Percentiles rank a stretch among this genome's conserved stretches.
These are phyloP conservation scores for Torymus aiolomorphi DNA, from an alignment of 2,888 invertebrate species.

Conservation along the genomic window DNA sequence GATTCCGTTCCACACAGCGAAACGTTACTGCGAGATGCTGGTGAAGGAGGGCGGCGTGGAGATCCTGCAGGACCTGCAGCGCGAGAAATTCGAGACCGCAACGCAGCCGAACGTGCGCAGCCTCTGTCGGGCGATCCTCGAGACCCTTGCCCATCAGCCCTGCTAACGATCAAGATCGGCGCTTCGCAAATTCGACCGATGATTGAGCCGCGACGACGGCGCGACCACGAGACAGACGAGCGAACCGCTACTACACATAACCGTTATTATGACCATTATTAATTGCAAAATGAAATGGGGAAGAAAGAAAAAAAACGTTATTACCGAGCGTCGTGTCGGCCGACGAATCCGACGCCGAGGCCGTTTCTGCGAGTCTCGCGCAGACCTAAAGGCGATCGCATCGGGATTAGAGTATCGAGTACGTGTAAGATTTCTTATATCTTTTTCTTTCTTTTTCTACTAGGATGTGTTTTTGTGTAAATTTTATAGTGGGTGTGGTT, in stretches of 20 bases:
- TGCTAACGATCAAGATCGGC: slow-evolving; percentile 64
- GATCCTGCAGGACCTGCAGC: slow-evolving; percentile 75
- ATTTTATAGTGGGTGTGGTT: too few relatives aligned
- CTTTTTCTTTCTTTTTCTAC: too few relatives aligned
- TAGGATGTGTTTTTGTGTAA: too few relatives aligned
- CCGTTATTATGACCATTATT: too few relatives aligned
- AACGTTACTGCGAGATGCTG: slow-evolving; percentile 82
- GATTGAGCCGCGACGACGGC: slow-evolving; percentile 21
- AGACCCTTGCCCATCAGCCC: slow-evolving; percentile 70
- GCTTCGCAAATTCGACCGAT: slow-evolving; percentile 5
- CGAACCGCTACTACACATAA: too few relatives aligned
- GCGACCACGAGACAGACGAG: background rate
- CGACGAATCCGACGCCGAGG: too few relatives aligned
- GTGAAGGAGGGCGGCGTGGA: slow-evolving; percentile 79
- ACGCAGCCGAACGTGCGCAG: slow-evolving; percentile 71
- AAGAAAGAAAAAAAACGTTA: background rate
- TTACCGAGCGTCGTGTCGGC: too few relatives aligned
- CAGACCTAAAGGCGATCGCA: too few relatives aligned
- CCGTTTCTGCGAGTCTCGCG: too few relatives aligned
- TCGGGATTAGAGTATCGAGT: too few relatives aligned
- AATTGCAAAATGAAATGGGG: background rate
- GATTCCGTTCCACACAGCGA: slow-evolving; percentile 74
- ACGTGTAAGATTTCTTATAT: too few relatives aligned
- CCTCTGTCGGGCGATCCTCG: slow-evolving; percentile 72
- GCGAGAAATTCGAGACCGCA: slow-evolving; percentile 71